Conservation (phyloP, 2,888 invertebrate genomes). For the Ormia ochracea region DNA sequence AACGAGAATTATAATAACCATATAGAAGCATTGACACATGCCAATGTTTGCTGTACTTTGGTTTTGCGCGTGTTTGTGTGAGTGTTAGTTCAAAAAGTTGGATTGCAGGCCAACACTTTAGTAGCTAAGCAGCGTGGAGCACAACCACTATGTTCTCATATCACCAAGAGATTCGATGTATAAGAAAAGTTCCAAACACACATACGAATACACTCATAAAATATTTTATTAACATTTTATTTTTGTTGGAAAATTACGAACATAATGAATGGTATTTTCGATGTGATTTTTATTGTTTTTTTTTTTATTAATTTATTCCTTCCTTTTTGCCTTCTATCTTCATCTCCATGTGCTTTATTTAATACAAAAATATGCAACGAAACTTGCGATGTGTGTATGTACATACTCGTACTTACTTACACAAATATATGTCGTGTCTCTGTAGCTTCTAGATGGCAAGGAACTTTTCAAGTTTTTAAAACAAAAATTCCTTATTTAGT, state of each 20-base stretch:
- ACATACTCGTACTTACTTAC: background rate
- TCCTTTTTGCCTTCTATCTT: conserved; percentile 32
- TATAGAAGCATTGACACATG: too few relatives aligned
- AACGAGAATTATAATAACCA: too few relatives aligned
- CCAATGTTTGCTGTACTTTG: too few relatives aligned
- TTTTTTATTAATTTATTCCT: background rate
- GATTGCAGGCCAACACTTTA: too few relatives aligned
- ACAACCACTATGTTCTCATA: background rate
- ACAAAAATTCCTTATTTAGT: conserved; percentile 49
- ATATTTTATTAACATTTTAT: conserved; percentile 48
- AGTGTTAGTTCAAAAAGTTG: too few relatives aligned
- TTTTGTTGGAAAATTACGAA: conserved; percentile 42
- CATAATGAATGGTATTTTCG: too few relatives aligned
- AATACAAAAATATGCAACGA: conserved; percentile 41
- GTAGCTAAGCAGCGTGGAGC: too few relatives aligned
- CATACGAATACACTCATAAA: conserved; percentile 16
- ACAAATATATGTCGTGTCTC: background rate
- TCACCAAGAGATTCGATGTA: background rate
- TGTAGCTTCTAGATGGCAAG: conserved; percentile 43
- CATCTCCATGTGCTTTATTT: conserved; percentile 41
- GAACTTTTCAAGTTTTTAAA: conserved; percentile 51
- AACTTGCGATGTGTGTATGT: conserved; percentile 20
- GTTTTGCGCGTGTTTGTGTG: too few relatives aligned
- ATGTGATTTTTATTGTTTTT: conserved; percentile 8
- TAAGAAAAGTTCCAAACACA: background rate